These are phyloP conservation scores for Columba guinea DNA, from an alignment of 2,797 vertebrate species.

Conservation along the genomic window DNA sequence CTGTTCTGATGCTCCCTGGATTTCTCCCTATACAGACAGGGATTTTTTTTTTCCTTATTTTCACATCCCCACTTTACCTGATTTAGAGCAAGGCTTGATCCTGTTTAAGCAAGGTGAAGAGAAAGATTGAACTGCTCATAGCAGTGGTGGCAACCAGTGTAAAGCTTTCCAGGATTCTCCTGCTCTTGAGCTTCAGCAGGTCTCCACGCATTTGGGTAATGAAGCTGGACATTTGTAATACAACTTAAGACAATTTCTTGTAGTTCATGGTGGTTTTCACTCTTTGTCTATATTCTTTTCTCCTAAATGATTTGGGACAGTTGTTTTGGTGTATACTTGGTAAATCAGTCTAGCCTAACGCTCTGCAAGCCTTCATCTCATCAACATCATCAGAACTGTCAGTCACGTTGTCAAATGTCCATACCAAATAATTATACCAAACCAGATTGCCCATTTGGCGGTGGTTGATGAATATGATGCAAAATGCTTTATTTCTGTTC, in stretches of 20 bases:
- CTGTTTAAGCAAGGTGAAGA: not conserved
- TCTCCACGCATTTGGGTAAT: not conserved
- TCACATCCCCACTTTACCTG: not conserved
- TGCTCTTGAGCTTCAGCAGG: not conserved
- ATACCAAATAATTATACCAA: not conserved
- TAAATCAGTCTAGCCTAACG: not conserved
- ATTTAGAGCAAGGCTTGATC: not conserved
- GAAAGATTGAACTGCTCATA: not conserved
- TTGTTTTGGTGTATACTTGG: not conserved
- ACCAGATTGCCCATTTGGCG: not conserved
- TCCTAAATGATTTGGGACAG: not conserved
- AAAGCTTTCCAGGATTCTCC: not conserved
- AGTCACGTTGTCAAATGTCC: not conserved
- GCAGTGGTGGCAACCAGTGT: not conserved
- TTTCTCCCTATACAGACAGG: not conserved
- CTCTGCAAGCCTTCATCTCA: not conserved
- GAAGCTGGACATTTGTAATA: not conserved
- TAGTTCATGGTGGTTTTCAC: not conserved
- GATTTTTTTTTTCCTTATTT: not conserved
- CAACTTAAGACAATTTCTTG: not conserved
- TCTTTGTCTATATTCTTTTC: not conserved
- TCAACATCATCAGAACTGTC: not conserved
- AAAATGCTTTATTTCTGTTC: not conserved
- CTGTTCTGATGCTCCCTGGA: not conserved
- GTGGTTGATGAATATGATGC: not conserved